These are phyloP conservation scores for Macrotrachela quadricornifera DNA, from an alignment of 1,140 invertebrate species.

Conservation along the genomic window DNA sequence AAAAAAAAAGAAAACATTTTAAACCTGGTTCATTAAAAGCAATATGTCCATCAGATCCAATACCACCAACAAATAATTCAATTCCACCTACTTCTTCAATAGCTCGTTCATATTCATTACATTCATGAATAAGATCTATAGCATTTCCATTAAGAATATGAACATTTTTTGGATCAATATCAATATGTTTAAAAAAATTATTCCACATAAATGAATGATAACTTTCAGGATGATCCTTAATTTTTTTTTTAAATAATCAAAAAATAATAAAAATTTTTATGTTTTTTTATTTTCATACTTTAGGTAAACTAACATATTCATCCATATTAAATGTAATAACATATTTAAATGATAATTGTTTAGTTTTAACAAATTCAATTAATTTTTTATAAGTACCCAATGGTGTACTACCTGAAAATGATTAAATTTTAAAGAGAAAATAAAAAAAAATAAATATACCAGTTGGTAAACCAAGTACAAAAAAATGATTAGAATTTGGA, in stretches of 20 bases:
- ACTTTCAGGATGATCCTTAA: slow-evolving; percentile 69
- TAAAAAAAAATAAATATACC: slow-evolving; percentile 34
- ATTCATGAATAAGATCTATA: slow-evolving; percentile 59
- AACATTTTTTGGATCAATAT: slow-evolving; percentile 76
- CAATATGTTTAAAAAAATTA: slow-evolving; percentile 93
- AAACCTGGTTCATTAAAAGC: slow-evolving; percentile 89
- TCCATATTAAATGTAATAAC: slow-evolving; percentile 99
- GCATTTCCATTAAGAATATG: slow-evolving; percentile 91
- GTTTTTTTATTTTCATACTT: too few relatives aligned
- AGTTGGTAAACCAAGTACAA: slow-evolving; percentile 83
- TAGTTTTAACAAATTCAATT: slow-evolving; percentile 66
- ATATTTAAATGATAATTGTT: slow-evolving; percentile 79
- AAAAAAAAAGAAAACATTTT: too few relatives aligned
- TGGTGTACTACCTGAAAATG: slow-evolving; percentile 59
- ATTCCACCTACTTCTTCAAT: slow-evolving; percentile 73
- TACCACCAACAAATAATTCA: slow-evolving; percentile 86
- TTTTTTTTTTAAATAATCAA: too few relatives aligned
- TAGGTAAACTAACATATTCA: slow-evolving; percentile 64
- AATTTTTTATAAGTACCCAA: slow-evolving; percentile 79
- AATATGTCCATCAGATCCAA: slow-evolving; percentile 95
- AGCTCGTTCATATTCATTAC: slow-evolving; percentile 58
- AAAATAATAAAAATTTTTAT: too few relatives aligned
- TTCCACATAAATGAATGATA: slow-evolving; percentile 98
- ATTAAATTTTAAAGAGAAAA: background rate
- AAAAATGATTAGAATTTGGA: slow-evolving; percentile 58